Evolutionary conservation across 2,888 invertebrate species (phyloP).

Genomic region (Xestia sexstrigata): DNA sequence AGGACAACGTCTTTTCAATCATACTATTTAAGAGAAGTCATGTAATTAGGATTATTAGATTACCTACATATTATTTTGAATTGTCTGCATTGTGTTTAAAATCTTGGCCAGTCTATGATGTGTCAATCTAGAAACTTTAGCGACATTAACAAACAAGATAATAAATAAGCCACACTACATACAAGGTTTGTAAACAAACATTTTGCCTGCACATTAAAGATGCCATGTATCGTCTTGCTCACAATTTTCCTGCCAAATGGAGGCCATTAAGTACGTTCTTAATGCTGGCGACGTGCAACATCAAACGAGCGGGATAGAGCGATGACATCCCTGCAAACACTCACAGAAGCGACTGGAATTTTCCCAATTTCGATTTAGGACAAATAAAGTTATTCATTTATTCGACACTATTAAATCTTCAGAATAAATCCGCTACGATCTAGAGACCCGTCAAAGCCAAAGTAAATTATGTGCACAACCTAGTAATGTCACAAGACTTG

Average conservation of each 20-base stretch:
- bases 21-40: neutral
- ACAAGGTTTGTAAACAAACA: constrained; percentile 51
- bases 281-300: constrained; percentile 61
- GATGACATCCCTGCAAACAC: constrained; percentile 51
- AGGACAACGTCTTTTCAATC: neutral
- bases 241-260: constrained; percentile 61
- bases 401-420: constrained; percentile 29
- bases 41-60: neutral
- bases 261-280: constrained; percentile 58
- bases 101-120: neutral
- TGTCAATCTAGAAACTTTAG: constrained; percentile 2
- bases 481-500: constrained; percentile 45
- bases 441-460: constrained; percentile 19
- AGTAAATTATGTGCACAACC: constrained; percentile 43
- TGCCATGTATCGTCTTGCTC: constrained; percentile 42
- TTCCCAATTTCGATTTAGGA: constrained; percentile 44
- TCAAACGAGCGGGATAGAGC: constrained; percentile 59
- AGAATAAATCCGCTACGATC: constrained; percentile 25
- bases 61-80: neutral
- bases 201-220: constrained; percentile 40
- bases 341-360: constrained; percentile 59
- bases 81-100: neutral
- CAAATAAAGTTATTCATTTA: constrained; percentile 50
- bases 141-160: constrained; percentile 24
- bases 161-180: constrained; percentile 29